These are phyloP conservation scores for Chiroxiphia lanceolata DNA, from an alignment of 2,797 vertebrate genomes.

Conservation along the genomic window DNA sequence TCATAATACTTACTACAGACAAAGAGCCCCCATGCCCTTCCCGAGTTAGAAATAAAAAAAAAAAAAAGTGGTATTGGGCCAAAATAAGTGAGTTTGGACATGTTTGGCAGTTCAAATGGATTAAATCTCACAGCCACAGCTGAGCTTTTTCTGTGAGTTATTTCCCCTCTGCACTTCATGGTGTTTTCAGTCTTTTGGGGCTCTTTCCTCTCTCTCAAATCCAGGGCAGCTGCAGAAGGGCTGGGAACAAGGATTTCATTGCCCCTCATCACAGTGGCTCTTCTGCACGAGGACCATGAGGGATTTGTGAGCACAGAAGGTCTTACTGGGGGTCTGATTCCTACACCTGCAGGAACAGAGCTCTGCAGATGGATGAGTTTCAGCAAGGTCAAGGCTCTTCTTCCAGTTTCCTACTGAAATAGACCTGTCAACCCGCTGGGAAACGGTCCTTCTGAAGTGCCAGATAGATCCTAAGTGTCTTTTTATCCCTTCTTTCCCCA, in stretches of 20 bases:
- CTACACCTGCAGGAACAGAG: background rate
- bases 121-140: background rate
- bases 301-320: background rate
- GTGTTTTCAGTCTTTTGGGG: background rate
- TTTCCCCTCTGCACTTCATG: background rate
- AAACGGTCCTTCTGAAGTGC: background rate
- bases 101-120: background rate
- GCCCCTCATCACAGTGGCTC: background rate
- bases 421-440: rapidly evolving
- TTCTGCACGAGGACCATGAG: rapidly evolving
- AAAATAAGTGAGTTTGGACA: background rate
- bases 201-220: background rate
- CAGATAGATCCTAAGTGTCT: background rate
- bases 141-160: background rate
- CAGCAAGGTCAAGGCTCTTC: background rate
- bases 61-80: background rate
- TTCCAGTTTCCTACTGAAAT: background rate
- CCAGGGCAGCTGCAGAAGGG: background rate
- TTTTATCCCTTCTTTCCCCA: background rate
- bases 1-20: background rate
- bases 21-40: background rate
- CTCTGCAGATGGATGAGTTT: background rate
- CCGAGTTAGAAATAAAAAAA: background rate
- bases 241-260: background rate
- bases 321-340: background rate